Conservation (phyloP, 1,140 invertebrate species). For the Protaetia brevitarsis region DNA sequence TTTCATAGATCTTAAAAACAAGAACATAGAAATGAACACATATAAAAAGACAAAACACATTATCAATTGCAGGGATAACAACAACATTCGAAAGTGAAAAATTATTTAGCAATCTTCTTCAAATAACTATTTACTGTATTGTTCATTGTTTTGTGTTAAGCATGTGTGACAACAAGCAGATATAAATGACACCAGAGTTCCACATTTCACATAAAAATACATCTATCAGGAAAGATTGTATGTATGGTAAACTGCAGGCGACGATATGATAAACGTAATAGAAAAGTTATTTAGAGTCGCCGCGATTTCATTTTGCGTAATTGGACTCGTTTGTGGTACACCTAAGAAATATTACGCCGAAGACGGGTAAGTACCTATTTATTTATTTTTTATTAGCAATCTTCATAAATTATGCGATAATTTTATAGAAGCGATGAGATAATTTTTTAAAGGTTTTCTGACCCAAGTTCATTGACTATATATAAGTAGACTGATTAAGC, state of each 20-base stretch:
- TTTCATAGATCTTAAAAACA: too few species aligned
- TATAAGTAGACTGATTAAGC: too few species aligned
- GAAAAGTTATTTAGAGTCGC: background rate
- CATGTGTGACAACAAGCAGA: slow-evolving; percentile 25
- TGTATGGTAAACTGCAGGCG: background rate
- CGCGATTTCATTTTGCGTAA: background rate
- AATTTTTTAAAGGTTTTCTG: too few species aligned
- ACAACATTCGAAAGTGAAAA: slow-evolving; percentile 22
- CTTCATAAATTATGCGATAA: background rate
- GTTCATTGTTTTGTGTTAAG: slow-evolving; percentile 25
- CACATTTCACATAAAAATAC: background rate
- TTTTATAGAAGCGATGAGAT: background rate
- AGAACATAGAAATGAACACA: background rate
- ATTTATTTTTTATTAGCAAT: background rate
- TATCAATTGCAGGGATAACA: too few species aligned
- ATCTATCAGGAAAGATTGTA: too few species aligned
- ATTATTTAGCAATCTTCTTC: slow-evolving; percentile 22
- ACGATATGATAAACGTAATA: background rate
- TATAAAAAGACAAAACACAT: too few species aligned
- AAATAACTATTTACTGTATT: slow-evolving; percentile 18
- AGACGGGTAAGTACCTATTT: slow-evolving; percentile 26
- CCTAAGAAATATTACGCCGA: slow-evolving; percentile 31
- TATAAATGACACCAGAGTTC: slow-evolving; percentile 17
- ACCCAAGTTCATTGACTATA: too few species aligned
- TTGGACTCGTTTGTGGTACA: background rate